These are phyloP conservation scores for Capreolus pygargus DNA, from an alignment of 2,113 vertebrate genomes.

Conservation along the genomic window DNA sequence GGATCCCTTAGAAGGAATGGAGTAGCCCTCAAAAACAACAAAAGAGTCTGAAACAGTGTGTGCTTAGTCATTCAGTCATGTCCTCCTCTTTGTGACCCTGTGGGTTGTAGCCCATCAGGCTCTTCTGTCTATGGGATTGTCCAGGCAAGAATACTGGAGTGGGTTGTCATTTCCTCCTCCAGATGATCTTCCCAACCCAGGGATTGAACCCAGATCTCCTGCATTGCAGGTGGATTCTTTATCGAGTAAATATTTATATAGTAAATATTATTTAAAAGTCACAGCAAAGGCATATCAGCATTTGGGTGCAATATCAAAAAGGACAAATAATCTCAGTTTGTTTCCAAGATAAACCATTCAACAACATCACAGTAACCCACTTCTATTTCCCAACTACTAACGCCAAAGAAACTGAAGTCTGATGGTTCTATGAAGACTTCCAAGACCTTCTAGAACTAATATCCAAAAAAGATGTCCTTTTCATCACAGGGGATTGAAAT, in stretches of 20 bases:
- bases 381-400: neutral
- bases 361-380: neutral
- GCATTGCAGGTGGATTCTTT: neutral
- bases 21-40: neutral
- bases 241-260: neutral
- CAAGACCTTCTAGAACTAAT: neutral
- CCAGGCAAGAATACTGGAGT: neutral
- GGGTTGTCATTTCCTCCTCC: neutral
- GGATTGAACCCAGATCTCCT: neutral
- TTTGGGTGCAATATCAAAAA: neutral
- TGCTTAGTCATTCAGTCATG: neutral
- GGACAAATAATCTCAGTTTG: neutral
- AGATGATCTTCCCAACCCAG: neutral
- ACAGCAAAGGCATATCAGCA: neutral
- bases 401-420: neutral
- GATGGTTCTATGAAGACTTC: neutral
- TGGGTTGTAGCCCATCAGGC: neutral
- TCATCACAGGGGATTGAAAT: neutral
- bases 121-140: neutral
- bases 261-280: neutral
- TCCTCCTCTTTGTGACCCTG: fast-evolving
- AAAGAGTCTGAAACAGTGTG: neutral
- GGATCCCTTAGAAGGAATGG: neutral
- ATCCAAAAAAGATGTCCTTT: neutral
- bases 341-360: neutral